Percentiles rank a stretch among this genome's conserved stretches.
These are phyloP conservation scores for Chirona hameri DNA, from an alignment of 2,888 invertebrate species.

Conservation along the genomic window DNA sequence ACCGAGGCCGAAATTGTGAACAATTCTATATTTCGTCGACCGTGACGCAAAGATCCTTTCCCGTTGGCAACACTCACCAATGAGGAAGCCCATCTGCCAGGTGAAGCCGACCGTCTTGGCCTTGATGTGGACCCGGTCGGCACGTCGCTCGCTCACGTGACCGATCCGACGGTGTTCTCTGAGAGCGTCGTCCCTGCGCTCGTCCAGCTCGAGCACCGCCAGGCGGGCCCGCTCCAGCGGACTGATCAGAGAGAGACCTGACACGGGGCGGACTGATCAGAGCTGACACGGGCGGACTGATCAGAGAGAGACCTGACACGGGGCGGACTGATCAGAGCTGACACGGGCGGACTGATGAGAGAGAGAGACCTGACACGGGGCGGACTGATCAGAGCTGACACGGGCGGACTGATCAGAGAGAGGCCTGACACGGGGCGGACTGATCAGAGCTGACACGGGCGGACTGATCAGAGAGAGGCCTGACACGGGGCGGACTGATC, in stretches of 20 bases:
- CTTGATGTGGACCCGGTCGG: conserved; percentile 65
- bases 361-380: background rate
- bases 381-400: too few relatives aligned
- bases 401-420: too few relatives aligned
- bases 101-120: conserved; percentile 79
- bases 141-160: conserved; percentile 54
- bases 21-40: too few relatives aligned
- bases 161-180: conserved; percentile 61
- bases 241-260: background rate
- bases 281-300: too few relatives aligned
- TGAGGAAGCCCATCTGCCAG: conserved; percentile 90
- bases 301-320: too few relatives aligned
- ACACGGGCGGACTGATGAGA: background rate
- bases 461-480: background rate
- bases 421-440: background rate
- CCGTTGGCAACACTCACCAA: conserved; percentile 58
- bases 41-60: too few relatives aligned
- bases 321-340: background rate
- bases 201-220: conserved; percentile 59
- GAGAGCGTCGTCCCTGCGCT: conserved; percentile 59
- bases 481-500: background rate
- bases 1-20: too few relatives aligned
- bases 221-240: conserved; percentile 50
- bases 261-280: background rate
- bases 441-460: background rate